These are phyloP conservation scores for Lycaon pictus DNA, from an alignment of 2,113 vertebrate species.

Conservation along the genomic window DNA sequence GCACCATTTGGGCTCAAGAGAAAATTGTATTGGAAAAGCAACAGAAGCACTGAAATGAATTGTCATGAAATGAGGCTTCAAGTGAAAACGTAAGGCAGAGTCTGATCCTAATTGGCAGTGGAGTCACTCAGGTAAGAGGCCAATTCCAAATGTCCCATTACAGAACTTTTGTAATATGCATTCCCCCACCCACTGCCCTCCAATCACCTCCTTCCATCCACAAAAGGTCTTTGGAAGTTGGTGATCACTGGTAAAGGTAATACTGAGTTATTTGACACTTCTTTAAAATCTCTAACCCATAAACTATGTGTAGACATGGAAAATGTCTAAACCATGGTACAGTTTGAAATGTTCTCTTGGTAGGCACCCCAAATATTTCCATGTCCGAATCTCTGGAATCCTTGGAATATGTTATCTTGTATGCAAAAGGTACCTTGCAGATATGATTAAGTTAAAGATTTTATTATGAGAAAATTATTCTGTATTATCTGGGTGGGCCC, in stretches of 20 bases:
- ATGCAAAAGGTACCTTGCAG: neutral
- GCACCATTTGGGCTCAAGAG: slow-evolving; percentile 31
- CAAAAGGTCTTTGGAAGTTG: neutral
- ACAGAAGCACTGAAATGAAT: slow-evolving; percentile 55
- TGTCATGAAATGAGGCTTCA: slow-evolving; percentile 52
- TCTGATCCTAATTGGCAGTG: slow-evolving; percentile 51
- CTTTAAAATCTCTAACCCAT: slow-evolving; percentile 30
- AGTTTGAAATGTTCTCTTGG: neutral
- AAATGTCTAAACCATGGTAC: slow-evolving; percentile 27
- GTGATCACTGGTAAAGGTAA: neutral
- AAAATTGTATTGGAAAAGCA: slow-evolving; percentile 62
- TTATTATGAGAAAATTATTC: neutral
- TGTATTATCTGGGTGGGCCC: neutral
- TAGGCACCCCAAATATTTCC: neutral
- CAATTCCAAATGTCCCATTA: neutral
- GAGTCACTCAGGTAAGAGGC: slow-evolving; percentile 38
- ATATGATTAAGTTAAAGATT: neutral
- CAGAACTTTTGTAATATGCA: slow-evolving; percentile 18
- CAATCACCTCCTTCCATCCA: neutral
- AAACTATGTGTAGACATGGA: neutral
- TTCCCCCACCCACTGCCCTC: rapidly evolving
- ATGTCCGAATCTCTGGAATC: neutral
- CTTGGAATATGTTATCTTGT: neutral
- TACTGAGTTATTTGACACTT: slow-evolving; percentile 12
- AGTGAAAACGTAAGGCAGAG: slow-evolving; percentile 38